Conservation (phyloP, 92 coral and sea anemone species). For the Epizoanthus fatuus region DNA sequence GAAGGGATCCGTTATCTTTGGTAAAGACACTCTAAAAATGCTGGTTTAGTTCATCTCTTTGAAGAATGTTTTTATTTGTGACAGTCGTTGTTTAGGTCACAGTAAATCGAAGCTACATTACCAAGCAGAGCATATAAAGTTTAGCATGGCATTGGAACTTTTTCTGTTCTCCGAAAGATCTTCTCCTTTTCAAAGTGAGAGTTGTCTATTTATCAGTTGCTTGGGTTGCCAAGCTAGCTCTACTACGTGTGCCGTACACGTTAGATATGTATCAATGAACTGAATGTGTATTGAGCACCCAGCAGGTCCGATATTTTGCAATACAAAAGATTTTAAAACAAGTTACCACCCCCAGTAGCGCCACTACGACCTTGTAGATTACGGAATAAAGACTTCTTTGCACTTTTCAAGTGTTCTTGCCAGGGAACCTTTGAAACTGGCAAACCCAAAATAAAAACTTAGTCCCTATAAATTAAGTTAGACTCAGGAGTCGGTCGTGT, state of each 20-base stretch:
- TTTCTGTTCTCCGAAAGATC: neutral
- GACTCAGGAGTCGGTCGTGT: neutral
- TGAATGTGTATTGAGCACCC: neutral
- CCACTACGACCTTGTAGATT: neutral
- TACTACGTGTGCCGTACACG: too few relatives aligned
- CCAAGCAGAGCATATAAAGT: neutral
- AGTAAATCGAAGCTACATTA: neutral
- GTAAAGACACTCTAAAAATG: too few relatives aligned
- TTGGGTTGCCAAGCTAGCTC: too few relatives aligned
- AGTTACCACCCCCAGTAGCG: neutral
- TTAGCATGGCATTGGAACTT: too few relatives aligned
- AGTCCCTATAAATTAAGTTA: too few relatives aligned
- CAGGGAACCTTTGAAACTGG: neutral
- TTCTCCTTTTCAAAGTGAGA: too few relatives aligned
- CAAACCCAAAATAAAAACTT: neutral
- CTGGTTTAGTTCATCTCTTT: neutral
- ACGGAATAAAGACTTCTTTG: too few relatives aligned
- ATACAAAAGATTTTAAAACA: neutral
- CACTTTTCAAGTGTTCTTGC: neutral
- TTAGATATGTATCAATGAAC: neutral
- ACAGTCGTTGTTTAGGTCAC: neutral
- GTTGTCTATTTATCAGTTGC: too few relatives aligned
- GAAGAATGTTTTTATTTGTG: neutral
- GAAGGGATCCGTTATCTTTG: too few relatives aligned
- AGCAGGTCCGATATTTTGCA: constrained; percentile 6